Conservation (phyloP, 2,113 vertebrate genomes). For the Eulemur rufifrons region DNA sequence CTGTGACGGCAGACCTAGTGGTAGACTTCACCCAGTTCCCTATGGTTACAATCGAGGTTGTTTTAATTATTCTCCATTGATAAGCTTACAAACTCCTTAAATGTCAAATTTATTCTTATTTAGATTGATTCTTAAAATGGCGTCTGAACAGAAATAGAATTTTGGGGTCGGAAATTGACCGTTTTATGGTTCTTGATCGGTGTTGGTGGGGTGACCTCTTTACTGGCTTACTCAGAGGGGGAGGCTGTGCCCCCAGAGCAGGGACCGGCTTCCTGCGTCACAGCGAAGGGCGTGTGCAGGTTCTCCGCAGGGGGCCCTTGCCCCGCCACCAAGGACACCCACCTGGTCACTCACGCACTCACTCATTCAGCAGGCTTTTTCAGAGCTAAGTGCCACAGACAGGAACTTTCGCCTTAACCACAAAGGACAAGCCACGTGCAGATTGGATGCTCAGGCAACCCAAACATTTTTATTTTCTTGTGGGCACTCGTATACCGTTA, state of each 20-base stretch:
- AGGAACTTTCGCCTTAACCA: background rate
- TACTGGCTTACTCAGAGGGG: too few relatives aligned
- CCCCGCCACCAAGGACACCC: background rate
- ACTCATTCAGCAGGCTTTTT: background rate
- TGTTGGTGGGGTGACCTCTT: rapidly evolving
- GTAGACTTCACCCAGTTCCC: background rate
- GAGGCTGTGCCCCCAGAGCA: background rate
- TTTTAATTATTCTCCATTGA: background rate
- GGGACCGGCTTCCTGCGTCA: background rate
- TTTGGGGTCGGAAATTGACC: background rate
- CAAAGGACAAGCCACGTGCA: background rate
- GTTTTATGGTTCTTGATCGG: background rate
- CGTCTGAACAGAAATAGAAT: background rate
- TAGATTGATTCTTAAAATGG: background rate
- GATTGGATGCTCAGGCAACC: background rate
- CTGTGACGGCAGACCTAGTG: rapidly evolving
- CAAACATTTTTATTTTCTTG: background rate
- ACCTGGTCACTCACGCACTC: background rate
- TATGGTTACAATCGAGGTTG: background rate
- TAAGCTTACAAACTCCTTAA: background rate
- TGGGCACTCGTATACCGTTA: background rate
- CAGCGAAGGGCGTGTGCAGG: background rate
- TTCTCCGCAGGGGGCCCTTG: background rate
- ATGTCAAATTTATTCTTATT: background rate
- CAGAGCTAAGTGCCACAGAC: background rate